Base-by-base conservation (phyloP, 2,888 invertebrate species). In the Argyresthia goedartella region DNA sequence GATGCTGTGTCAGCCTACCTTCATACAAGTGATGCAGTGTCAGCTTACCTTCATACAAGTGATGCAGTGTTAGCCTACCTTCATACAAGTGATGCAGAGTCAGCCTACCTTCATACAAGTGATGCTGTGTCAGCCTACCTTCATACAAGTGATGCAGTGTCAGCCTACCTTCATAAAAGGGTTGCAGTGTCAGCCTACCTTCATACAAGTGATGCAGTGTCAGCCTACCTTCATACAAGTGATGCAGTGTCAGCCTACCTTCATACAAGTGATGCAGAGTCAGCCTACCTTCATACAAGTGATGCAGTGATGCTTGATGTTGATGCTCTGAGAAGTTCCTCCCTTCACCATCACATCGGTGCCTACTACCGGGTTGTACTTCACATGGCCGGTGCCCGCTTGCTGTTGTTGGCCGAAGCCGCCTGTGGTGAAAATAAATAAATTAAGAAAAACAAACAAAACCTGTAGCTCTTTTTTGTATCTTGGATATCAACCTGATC, bases 261-360 rank as follows among this genome's bases (percentile, higher is more conserved):
- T n/a, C n/a, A n/a, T n/a, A n/a, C n/a, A n/a, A n/a, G n/a, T n/a
- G n/a, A n/a, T n/a, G n/a, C 25, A 4, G 25, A 25, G 25, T 2
- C 25, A 25, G 3, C 55, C 15, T 53, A 87, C 87, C 81, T 98
- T 97, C 99, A 99, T 99, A 54, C 96, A 96, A 0, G 97, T 97
- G 55, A 99, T 98, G 74, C 98, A 98, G 71, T 98, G 95, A 71
- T 98, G 97, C 63, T 96, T 93, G 0, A 98, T 99, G 63, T 91
- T 95, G 59, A 99, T 96, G 58, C 89, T 95, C 67, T 92, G 93
- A 2, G 94, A 91, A 2, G 91, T 89, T 0, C 97, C 96, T 58
- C 93, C 92, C 77, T 98, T 98, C 66, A 96, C 90, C 82, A 98
- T 92, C 0, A 96, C 94, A 68, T 99, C 99, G 0, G 93, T 94